A percentile compares a stretch with the other conserved stretches of the same genome.
These are phyloP conservation scores for Hirudinaria manillensis DNA, from an alignment of 2,888 invertebrate species.

Conservation along the genomic window DNA sequence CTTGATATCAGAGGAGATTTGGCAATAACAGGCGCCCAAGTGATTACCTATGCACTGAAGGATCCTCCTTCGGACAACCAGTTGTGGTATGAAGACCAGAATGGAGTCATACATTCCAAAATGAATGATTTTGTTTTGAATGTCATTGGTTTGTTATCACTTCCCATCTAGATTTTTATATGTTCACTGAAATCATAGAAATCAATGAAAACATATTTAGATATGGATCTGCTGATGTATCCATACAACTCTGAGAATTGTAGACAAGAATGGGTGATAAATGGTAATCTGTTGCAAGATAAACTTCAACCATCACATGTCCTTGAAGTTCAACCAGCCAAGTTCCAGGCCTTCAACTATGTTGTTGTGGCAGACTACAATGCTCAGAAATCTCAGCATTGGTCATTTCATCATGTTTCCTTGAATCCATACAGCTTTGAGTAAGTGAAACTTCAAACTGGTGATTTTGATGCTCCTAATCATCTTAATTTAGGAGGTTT, in stretches of 20 bases:
- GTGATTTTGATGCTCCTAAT: too few relatives aligned
- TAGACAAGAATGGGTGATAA: constrained; percentile 30
- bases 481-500: too few relatives aligned
- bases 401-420: constrained; percentile 27
- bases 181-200: not conserved
- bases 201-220: constrained; percentile 8
- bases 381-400: constrained; percentile 16
- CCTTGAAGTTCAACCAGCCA: constrained; percentile 26
- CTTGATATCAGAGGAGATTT: constrained; percentile 31
- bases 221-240: constrained; percentile 25
- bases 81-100: constrained; percentile 36
- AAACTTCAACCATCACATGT: constrained; percentile 22
- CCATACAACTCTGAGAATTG: constrained; percentile 28
- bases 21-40: constrained; percentile 18
- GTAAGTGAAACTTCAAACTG: not conserved
- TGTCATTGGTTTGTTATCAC: constrained; percentile 19
- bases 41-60: constrained; percentile 29
- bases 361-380: constrained; percentile 17
- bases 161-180: not conserved
- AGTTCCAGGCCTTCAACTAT: not conserved
- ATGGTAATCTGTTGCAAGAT: constrained; percentile 30
- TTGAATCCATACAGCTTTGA: constrained; percentile 15
- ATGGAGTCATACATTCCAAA: constrained; percentile 33
- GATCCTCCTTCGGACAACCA: constrained; percentile 32
- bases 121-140: constrained; percentile 35